phyloP scores from a whole-genome alignment of 2,797 vertebrate genomes.

The Sebastes melanostomus region DNA sequence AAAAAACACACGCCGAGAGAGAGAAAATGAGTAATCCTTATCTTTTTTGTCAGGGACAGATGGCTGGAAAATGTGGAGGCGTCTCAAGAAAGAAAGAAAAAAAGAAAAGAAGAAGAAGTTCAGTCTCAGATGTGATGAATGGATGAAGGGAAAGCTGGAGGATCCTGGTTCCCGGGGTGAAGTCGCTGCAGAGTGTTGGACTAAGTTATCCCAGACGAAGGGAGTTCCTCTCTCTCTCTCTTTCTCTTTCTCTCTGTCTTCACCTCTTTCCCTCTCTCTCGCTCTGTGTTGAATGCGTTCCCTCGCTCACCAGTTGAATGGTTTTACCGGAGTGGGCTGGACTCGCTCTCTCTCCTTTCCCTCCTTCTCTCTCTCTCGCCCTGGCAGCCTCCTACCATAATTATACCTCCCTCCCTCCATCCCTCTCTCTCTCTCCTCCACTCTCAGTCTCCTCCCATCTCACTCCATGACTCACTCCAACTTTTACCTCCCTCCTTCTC shows the following conservation, averaged over 20 bases:
- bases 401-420: constrained; percentile 56
- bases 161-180: constrained; percentile 49
- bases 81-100: constrained; percentile 56
- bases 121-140: constrained; percentile 57
- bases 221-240: constrained; percentile 60
- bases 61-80: constrained; percentile 73
- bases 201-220: constrained; percentile 68
- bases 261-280: constrained; percentile 39
- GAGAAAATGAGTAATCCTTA: constrained; percentile 74
- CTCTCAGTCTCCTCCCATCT: constrained; percentile 60
- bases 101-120: constrained; percentile 18
- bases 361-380: constrained; percentile 40
- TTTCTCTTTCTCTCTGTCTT: constrained; percentile 29
- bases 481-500: constrained; percentile 40
- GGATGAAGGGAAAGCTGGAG: constrained; percentile 45
- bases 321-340: constrained; percentile 71
- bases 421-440: constrained; percentile 24
- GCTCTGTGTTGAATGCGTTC: constrained; percentile 56
- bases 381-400: constrained; percentile 66
- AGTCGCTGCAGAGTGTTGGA: constrained; percentile 49
- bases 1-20: constrained; percentile 7
- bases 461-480: constrained; percentile 58
- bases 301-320: constrained; percentile 76
- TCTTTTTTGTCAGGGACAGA: constrained; percentile 73
- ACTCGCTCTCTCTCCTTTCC: constrained; percentile 48